Base-by-base conservation (phyloP, 2,797 vertebrate genomes). In the Gallinago stenura region DNA sequence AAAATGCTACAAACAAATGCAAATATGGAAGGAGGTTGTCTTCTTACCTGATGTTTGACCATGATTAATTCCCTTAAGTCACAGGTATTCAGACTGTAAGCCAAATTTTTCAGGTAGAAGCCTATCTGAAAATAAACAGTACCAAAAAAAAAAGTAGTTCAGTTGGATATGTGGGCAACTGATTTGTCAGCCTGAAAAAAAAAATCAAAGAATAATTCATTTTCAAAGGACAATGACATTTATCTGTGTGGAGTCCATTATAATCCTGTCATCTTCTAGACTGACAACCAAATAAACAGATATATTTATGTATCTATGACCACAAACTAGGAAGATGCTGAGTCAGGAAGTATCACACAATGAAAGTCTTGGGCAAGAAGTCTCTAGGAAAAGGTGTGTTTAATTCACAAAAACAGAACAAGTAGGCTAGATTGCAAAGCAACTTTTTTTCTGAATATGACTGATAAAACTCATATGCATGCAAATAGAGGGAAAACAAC, bases 401-500 rank as follows among this genome's bases (percentile, higher is more conserved):
- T 68, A 60, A 60, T 43, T 75, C 83, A 71, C 53, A 87, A 46
- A 60, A 80, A 54, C 9, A 39, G 7, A 75, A 45, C 71, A 53
- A 54, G 71, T 7, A 62, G 46, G 43, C 12, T 60, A 66, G 65
- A 94, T 15, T 56, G 86, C 71, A 89, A 73, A 83, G 58, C 51
- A 75, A 16, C 41, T 61, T 54, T 51, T 76, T 85, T 86, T 69
- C 84, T 91, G 80, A 28, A 77, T 84, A 4, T 1, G 9, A 21
- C 6, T 81, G 95, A 86, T 90, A 95, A 83, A 92, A 89, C 68
- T 94, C 88, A 93, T 83, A 95, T 78, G 43, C 53, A 87, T 81
- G 82, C 90, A 95, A 94, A 93, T 87, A 7, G 72, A 62, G 35
- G 25, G n/a, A 72, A 46, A 66, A 68, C 15, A 71, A 70, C 39